phyloP scores from a whole-genome alignment of 35 echinoderm and acorn worm genomes.

The Ptychodera flava region DNA sequence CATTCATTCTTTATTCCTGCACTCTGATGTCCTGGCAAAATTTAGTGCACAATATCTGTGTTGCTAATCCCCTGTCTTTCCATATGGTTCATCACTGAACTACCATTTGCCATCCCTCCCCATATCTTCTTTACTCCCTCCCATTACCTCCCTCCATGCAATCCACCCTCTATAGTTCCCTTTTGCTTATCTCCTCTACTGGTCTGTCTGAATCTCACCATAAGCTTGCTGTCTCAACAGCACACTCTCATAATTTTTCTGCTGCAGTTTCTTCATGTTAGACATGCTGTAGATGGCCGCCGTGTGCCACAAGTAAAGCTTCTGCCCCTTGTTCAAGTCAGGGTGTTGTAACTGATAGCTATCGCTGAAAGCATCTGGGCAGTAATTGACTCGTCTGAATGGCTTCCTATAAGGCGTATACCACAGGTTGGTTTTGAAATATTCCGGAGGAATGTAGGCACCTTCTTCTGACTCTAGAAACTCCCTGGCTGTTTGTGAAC shows the following conservation, averaged over 20 bases:
- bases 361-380: constrained; percentile 65
- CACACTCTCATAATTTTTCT: constrained; percentile 58
- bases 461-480: background rate
- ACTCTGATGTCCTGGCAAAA: too few relatives aligned
- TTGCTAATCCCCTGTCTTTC: too few relatives aligned
- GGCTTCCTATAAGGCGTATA: constrained; percentile 25
- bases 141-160: too few relatives aligned
- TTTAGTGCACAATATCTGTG: too few relatives aligned
- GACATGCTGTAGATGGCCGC: constrained; percentile 86
- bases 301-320: constrained; percentile 72
- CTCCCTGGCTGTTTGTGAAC: background rate
- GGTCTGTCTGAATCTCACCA: background rate
- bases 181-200: too few relatives aligned
- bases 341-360: constrained; percentile 80
- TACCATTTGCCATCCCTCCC: too few relatives aligned
- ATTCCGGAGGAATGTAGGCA: background rate
- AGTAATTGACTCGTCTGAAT: constrained; percentile 28
- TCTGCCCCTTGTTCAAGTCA: constrained; percentile 60
- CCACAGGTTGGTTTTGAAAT: background rate
- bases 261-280: constrained; percentile 65
- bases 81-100: too few relatives aligned
- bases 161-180: too few relatives aligned
- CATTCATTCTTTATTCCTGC: too few relatives aligned
- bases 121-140: too few relatives aligned
- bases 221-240: background rate